Percentiles rank a stretch among this genome's conserved stretches.
Evolutionary conservation across 2,113 vertebrate species (phyloP).

Genomic region (Otus sunia): DNA sequence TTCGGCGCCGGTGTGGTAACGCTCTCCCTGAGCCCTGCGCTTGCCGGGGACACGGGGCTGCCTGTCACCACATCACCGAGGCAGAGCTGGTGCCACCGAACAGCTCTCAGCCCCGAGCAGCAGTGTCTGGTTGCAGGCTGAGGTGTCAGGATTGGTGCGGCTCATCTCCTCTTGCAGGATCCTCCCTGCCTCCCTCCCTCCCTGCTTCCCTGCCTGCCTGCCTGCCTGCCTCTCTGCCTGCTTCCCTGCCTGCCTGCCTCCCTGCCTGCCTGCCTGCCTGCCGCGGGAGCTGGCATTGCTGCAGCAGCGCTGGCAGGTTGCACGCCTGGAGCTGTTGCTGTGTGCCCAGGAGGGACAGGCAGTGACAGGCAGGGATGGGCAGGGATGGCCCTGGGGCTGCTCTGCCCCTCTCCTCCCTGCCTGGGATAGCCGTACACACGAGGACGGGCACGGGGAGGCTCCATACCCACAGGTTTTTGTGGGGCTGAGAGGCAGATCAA

Average conservation of each 20-base stretch:
- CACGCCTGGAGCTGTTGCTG: not conserved
- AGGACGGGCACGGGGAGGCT: not conserved
- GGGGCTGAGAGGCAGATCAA: not conserved
- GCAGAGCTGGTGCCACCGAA: not conserved
- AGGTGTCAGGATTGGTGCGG: not conserved
- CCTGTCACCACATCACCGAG: not conserved
- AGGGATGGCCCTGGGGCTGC: not conserved
- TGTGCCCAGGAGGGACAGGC: not conserved
- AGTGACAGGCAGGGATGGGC: not conserved
- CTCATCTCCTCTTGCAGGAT: not conserved
- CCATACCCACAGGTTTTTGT: accelerated
- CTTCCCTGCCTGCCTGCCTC: too few species aligned
- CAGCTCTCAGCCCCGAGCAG: not conserved
- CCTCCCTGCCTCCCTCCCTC: not conserved
- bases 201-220: too few species aligned
- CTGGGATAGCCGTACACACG: accelerated
- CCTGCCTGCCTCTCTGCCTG: too few species aligned
- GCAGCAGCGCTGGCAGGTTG: not conserved
- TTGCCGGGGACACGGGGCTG: not conserved
- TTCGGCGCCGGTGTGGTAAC: not conserved
- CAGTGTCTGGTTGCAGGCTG: accelerated
- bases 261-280: not conserved
- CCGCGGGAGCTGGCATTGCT: not conserved
- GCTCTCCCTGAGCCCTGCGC: not conserved
- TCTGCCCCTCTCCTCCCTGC: not conserved